Evolutionary conservation across 2,113 vertebrate genomes (phyloP).

Genomic region (Potamarius usumacintae): DNA sequence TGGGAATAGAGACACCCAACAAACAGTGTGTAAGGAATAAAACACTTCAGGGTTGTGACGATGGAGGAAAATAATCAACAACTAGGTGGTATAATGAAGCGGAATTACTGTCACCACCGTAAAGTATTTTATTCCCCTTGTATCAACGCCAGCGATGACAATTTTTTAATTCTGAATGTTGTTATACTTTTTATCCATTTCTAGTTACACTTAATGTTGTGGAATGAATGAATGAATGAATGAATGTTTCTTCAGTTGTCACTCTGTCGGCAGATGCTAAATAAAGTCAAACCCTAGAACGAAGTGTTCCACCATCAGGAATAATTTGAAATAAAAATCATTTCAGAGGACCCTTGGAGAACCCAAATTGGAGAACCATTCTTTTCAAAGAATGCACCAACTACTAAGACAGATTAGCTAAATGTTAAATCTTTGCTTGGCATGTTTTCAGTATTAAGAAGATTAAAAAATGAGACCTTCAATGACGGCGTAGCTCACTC

Average conservation of each 20-base stretch:
- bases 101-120: neutral
- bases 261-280: neutral
- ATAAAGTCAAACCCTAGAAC: neutral
- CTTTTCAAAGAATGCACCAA: neutral
- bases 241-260: neutral
- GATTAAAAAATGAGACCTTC: no score
- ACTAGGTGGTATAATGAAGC: neutral
- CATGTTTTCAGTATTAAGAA: neutral
- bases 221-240: neutral
- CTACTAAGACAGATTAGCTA: neutral
- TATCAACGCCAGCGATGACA: neutral
- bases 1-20: slow-evolving; percentile 10
- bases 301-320: neutral
- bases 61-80: neutral
- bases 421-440: neutral
- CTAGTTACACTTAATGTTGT: neutral
- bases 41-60: neutral
- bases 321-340: neutral
- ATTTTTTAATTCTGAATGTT: neutral
- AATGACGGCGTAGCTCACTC: no score
- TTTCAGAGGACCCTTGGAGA: neutral
- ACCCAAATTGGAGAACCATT: neutral
- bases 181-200: neutral
- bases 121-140: neutral
- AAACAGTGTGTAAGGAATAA: neutral